A percentile compares a stretch with the other conserved stretches of the same genome.
Evolutionary conservation across 2,113 vertebrate genomes (phyloP).

Genomic region (Phylloscopus trochiloides): DNA sequence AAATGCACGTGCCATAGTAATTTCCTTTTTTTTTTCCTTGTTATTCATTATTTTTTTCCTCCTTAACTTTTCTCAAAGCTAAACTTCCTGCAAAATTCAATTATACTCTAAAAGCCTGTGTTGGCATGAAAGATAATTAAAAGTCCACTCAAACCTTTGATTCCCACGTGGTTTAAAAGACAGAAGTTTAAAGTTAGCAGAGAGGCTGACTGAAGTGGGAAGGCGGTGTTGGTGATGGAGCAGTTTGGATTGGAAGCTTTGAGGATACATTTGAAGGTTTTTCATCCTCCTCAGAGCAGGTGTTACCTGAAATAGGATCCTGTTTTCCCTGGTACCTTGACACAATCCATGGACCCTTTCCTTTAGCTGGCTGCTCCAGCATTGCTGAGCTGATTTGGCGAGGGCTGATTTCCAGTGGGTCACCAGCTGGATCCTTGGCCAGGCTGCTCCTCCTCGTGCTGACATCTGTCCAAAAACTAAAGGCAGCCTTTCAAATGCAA

Average conservation of each 20-base stretch:
- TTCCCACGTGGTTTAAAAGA: background rate
- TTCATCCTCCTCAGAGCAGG: background rate
- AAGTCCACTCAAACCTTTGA: background rate
- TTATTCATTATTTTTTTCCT: background rate
- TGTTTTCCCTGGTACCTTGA: background rate
- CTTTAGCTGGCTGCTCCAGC: background rate
- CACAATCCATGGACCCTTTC: background rate
- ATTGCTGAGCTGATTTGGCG: rapidly evolving
- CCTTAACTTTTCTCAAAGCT: background rate
- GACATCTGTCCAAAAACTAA: rapidly evolving
- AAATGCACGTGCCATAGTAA: background rate
- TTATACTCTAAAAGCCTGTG: background rate
- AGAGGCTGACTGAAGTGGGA: background rate
- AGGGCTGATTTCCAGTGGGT: background rate
- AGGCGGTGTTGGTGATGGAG: background rate
- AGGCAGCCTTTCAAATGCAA: background rate
- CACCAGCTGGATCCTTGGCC: rapidly evolving
- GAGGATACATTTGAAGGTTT: background rate
- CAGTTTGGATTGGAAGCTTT: background rate
- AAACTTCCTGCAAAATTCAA: background rate
- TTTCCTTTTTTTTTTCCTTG: background rate
- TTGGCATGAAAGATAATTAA: background rate
- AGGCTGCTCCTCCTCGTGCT: background rate
- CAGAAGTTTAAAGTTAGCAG: background rate
- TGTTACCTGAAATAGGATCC: background rate